These are phyloP conservation scores for Griposia aprilina DNA, from an alignment of 2,888 invertebrate genomes.

Conservation along the genomic window DNA sequence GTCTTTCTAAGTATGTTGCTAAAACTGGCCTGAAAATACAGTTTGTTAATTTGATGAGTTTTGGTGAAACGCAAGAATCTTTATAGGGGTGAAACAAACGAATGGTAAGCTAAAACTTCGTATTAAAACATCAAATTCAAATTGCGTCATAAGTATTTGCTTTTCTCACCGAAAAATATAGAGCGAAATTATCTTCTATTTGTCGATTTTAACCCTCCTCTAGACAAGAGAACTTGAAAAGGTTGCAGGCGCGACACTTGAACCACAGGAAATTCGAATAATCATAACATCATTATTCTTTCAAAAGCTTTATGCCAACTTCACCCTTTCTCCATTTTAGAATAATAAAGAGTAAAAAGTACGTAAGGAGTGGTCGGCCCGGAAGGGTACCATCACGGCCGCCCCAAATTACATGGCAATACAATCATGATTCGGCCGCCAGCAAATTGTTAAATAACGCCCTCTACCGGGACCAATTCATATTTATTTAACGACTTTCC, in stretches of 20 bases:
- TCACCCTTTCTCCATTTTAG: constrained; percentile 49
- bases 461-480: constrained; percentile 57
- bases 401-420: constrained; percentile 64
- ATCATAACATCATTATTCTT: constrained; percentile 33
- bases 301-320: constrained; percentile 14
- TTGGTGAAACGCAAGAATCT: background rate
- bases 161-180: background rate
- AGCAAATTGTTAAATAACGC: constrained; percentile 63
- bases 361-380: constrained; percentile 47
- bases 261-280: constrained; percentile 7
- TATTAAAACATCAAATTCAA: too few relatives aligned
- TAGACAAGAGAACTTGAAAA: background rate
- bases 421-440: constrained; percentile 62
- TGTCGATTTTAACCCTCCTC: background rate
- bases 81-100: background rate
- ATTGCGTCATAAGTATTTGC: background rate
- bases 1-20: background rate
- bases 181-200: background rate
- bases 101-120: too few relatives aligned
- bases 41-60: constrained; percentile 21
- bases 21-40: constrained; percentile 14
- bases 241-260: background rate
- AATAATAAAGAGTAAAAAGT: constrained; percentile 57
- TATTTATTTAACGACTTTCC: constrained; percentile 61
- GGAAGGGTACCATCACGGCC: constrained; percentile 64